A percentile compares a stretch with the other conserved stretches of the same genome.
Evolutionary conservation across 2,113 vertebrate genomes (phyloP).

Genomic region (Ramphastos sulfuratus): DNA sequence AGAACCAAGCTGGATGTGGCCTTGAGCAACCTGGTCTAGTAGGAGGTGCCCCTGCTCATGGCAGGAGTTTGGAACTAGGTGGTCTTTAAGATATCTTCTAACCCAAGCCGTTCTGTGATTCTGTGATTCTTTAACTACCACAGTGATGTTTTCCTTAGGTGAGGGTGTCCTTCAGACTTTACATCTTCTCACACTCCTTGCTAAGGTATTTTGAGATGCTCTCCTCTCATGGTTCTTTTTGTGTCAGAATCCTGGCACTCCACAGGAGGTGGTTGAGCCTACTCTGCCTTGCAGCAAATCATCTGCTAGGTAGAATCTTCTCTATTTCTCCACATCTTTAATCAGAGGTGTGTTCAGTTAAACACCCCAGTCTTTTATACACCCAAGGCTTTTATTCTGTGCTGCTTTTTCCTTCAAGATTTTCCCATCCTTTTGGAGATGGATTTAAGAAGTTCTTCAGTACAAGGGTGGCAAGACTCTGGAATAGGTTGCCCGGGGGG

Average conservation of each 20-base stretch:
- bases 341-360: fast-evolving
- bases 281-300: neutral
- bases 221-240: fast-evolving
- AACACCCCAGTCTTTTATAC: neutral
- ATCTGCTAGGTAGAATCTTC: fast-evolving
- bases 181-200: neutral
- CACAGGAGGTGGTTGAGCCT: fast-evolving
- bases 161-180: neutral
- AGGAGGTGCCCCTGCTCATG: too few relatives aligned
- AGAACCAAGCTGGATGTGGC: too few relatives aligned
- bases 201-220: fast-evolving
- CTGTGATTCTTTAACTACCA: too few relatives aligned
- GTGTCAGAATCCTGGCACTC: neutral
- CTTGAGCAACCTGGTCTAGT: too few relatives aligned
- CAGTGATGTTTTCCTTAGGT: neutral
- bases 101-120: too few relatives aligned
- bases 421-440: neutral
- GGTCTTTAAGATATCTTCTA: too few relatives aligned
- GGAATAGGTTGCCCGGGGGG: too few relatives aligned
- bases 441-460: too few relatives aligned
- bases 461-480: neutral
- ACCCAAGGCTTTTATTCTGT: too few relatives aligned
- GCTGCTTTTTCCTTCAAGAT: neutral
- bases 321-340: neutral
- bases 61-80: too few relatives aligned